A percentile compares a stretch with the other conserved stretches of the same genome.
Conservation (phyloP, 2,113 vertebrate genomes). For the Microtus pennsylvanicus region DNA sequence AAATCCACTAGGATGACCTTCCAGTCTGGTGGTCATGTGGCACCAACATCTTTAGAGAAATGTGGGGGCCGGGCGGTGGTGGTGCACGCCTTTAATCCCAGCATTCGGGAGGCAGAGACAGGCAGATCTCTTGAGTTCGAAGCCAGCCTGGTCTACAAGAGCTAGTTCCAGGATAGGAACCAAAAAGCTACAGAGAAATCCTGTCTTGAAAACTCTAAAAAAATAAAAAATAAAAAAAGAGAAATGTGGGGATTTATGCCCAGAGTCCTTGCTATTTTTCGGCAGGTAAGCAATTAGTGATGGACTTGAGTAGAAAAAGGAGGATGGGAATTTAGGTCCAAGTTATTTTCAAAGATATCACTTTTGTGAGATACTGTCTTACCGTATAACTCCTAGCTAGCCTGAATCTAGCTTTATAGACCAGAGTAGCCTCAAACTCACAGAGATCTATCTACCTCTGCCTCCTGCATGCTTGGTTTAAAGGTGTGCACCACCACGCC, state of each 20-base stretch:
- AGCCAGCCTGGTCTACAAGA: no score
- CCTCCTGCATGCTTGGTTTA: background rate
- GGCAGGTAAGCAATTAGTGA: background rate
- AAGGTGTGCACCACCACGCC: background rate
- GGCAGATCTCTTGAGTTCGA: no score
- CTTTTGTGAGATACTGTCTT: background rate
- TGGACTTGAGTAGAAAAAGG: background rate
- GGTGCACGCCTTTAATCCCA: no score
- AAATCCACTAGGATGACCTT: background rate
- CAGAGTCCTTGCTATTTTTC: background rate
- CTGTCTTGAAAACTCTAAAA: no score
- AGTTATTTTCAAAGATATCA: background rate
- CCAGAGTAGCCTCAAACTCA: background rate
- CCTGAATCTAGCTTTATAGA: background rate
- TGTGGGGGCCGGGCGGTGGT: background rate
- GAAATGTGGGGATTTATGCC: background rate
- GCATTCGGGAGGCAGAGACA: no score
- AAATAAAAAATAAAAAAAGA: background rate
- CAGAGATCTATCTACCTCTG: background rate
- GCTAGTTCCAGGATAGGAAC: no score
- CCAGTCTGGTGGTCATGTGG: accelerated
- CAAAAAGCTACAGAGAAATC: no score
- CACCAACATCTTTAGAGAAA: background rate
- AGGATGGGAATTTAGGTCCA: background rate
- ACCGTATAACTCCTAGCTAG: background rate